A percentile compares a stretch with the other conserved stretches of the same genome.
These are phyloP conservation scores for Baryphthengus martii DNA, from an alignment of 2,113 vertebrate species.

Conservation along the genomic window DNA sequence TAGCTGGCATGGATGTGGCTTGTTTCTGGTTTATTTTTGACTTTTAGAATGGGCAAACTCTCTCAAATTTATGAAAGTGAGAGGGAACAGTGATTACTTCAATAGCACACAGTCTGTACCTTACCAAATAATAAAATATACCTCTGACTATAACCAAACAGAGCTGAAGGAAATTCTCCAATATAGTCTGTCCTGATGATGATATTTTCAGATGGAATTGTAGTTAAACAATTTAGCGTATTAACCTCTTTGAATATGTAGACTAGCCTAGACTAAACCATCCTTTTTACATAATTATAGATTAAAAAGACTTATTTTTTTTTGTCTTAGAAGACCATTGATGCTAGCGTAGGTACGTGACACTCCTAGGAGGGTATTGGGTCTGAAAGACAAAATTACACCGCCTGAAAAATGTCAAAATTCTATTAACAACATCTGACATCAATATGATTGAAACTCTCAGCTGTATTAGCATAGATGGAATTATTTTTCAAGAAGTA, in stretches of 20 bases:
- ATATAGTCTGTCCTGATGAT: background rate
- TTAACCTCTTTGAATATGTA: background rate
- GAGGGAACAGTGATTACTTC: background rate
- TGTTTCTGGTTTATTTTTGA: background rate
- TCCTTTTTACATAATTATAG: background rate
- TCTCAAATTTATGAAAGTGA: background rate
- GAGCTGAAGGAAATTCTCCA: background rate
- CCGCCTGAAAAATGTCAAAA: background rate
- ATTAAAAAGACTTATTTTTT: background rate
- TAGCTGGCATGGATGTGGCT: background rate
- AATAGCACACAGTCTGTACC: background rate
- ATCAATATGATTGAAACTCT: background rate
- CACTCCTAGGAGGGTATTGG: background rate
- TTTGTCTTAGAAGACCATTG: background rate
- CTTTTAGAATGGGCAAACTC: background rate
- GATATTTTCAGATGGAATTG: background rate
- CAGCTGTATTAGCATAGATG: conserved; percentile 21
- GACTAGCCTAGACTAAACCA: background rate
- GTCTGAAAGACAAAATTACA: background rate
- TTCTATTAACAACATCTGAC: conserved; percentile 15
- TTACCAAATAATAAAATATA: background rate
- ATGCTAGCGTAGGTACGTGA: background rate
- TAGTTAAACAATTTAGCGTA: background rate
- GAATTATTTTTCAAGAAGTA: conserved; percentile 41
- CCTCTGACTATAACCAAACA: background rate